Percentiles rank a stretch among this genome's conserved stretches.
Evolutionary conservation across 2,797 vertebrate species (phyloP).

Genomic region (Forpus xanthops): DNA sequence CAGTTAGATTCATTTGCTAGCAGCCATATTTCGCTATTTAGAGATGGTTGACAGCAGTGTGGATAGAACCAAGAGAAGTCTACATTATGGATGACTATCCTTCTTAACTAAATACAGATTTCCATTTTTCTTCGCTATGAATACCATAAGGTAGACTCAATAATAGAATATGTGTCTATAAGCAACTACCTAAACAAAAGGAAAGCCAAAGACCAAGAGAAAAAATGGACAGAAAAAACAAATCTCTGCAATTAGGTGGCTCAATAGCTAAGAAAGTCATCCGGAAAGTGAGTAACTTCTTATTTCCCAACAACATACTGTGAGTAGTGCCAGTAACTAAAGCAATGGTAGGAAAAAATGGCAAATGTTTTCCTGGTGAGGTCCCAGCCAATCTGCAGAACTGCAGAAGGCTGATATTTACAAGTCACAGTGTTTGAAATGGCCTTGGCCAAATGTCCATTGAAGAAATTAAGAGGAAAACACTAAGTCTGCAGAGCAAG

Average conservation of each 20-base stretch:
- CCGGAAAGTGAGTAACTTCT: neutral
- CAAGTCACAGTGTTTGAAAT: neutral
- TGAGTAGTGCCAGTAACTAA: neutral
- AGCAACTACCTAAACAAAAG: neutral
- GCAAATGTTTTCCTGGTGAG: neutral
- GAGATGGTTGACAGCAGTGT: neutral
- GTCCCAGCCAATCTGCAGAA: neutral
- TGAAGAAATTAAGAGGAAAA: neutral
- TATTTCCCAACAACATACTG: neutral
- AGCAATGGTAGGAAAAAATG: neutral
- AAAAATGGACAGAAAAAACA: neutral
- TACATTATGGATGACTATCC: neutral
- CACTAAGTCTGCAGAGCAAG: neutral
- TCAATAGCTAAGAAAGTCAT: neutral
- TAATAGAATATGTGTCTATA: neutral
- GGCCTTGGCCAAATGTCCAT: neutral
- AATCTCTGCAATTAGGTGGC: neutral
- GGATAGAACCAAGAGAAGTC: neutral
- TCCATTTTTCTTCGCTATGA: neutral
- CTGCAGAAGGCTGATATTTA: neutral
- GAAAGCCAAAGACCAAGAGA: neutral
- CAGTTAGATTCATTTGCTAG: neutral
- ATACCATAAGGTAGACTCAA: neutral
- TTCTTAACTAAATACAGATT: neutral
- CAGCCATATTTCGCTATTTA: neutral